These are phyloP conservation scores for Dorcus hopei DNA, from an alignment of 2,888 invertebrate genomes.

Conservation along the genomic window DNA sequence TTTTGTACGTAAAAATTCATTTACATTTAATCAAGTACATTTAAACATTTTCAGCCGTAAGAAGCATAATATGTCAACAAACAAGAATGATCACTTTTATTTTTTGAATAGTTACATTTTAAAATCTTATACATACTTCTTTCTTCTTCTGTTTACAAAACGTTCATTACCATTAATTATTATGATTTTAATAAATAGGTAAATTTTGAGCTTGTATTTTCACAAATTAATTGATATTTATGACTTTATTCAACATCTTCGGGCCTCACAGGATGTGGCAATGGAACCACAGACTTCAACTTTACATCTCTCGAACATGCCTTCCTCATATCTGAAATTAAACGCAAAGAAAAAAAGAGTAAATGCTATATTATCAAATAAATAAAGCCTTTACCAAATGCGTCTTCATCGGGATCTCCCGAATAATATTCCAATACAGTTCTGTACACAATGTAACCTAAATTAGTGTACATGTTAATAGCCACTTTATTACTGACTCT, in stretches of 20 bases:
- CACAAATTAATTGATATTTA: too few relatives aligned
- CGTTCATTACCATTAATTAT: too few relatives aligned
- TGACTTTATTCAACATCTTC: conserved; percentile 80
- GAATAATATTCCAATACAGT: conserved; percentile 98
- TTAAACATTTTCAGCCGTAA: too few relatives aligned
- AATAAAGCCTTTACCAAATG: conserved; percentile 71
- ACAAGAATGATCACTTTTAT: too few relatives aligned
- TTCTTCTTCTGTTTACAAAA: too few relatives aligned
- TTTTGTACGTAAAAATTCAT: too few relatives aligned
- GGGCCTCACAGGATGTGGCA: conserved; percentile 90
- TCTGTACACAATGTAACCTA: conserved; percentile 95
- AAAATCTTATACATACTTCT: too few relatives aligned
- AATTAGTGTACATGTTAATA: conserved; percentile 93
- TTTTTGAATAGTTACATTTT: too few relatives aligned
- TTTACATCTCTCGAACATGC: conserved; percentile 89
- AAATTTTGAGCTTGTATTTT: too few relatives aligned
- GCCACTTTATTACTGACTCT: conserved; percentile 96
- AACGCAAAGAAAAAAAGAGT: conserved; percentile 17
- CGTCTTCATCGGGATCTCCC: conserved; percentile 97
- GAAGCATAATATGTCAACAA: too few relatives aligned
- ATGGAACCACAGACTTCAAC: conserved; percentile 89
- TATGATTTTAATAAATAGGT: too few relatives aligned
- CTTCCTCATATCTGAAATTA: conserved; percentile 92
- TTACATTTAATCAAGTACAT: too few relatives aligned
- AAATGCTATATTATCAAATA: conserved; percentile 1